A percentile compares a stretch with the other conserved stretches of the same genome.
Conservation (phyloP, 2,797 vertebrate genomes). For the Aplochiton taeniatus region DNA sequence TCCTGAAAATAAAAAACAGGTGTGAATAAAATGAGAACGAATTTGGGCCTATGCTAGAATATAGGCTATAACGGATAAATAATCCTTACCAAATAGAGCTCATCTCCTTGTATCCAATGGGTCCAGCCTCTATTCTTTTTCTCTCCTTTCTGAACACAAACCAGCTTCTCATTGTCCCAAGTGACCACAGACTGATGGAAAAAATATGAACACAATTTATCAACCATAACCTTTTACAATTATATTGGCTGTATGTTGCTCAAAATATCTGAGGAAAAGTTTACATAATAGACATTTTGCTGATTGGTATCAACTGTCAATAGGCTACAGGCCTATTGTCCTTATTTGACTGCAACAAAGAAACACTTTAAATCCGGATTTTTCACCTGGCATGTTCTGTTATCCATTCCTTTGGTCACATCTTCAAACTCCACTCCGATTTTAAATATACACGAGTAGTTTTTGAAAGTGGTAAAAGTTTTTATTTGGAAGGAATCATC, state of each 20-base stretch:
- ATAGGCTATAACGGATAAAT: background rate
- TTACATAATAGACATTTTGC: too few relatives aligned
- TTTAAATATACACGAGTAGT: conserved; percentile 76
- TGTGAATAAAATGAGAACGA: background rate
- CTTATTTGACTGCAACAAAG: background rate
- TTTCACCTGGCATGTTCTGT: conserved; percentile 82
- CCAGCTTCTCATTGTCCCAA: conserved; percentile 82
- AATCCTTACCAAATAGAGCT: conserved; percentile 81
- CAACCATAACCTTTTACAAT: too few relatives aligned
- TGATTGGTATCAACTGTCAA: too few relatives aligned
- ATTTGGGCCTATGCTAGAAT: background rate
- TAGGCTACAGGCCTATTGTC: too few relatives aligned
- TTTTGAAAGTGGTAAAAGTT: conserved; percentile 79
- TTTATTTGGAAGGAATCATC: conserved; percentile 80
- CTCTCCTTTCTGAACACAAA: conserved; percentile 85
- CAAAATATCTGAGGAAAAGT: too few relatives aligned
- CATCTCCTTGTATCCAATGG: conserved; percentile 86
- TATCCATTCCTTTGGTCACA: conserved; percentile 86
- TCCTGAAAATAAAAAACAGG: conserved; percentile 56
- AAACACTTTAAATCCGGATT: background rate
- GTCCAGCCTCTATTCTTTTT: conserved; percentile 87
- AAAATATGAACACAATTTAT: background rate
- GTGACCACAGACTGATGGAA: conserved; percentile 77
- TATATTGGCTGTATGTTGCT: too few relatives aligned
- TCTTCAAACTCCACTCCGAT: conserved; percentile 85